phyloP scores from a whole-genome alignment of 2,797 vertebrate genomes.

The Myotis pilosus region DNA sequence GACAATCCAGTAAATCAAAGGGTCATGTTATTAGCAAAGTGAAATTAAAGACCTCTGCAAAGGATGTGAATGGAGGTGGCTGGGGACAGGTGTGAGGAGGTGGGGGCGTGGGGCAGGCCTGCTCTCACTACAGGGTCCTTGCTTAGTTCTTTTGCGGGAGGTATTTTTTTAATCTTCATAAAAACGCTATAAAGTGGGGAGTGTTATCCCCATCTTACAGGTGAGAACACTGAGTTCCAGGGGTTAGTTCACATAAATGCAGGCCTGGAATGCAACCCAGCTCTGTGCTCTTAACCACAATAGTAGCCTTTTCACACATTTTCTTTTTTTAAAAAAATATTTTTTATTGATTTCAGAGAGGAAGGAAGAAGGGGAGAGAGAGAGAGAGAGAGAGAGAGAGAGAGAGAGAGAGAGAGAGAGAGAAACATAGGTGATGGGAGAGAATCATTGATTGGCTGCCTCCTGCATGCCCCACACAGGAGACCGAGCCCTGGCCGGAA shows the following conservation, averaged over 20 bases:
- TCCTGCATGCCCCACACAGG: too few relatives aligned
- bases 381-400: too few relatives aligned
- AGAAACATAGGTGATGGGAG: too few relatives aligned
- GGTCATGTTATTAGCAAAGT: slow-evolving; percentile 67
- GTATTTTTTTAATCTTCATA: neutral
- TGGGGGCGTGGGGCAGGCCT: accelerated
- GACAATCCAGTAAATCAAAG: slow-evolving; percentile 78
- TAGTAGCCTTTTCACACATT: neutral
- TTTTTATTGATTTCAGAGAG: too few relatives aligned
- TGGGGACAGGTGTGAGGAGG: neutral
- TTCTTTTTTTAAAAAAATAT: neutral
- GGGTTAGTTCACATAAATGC: neutral
- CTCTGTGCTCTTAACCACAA: neutral
- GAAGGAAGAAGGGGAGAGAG: too few relatives aligned
- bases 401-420: too few relatives aligned
- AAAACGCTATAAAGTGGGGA: neutral
- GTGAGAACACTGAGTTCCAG: neutral
- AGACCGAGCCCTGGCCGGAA: too few relatives aligned
- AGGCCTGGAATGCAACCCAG: neutral
- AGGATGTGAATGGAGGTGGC: neutral
- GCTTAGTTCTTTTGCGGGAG: neutral
- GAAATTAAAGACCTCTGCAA: slow-evolving; percentile 75
- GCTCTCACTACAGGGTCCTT: too few relatives aligned
- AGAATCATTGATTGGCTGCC: too few relatives aligned
- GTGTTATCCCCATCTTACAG: neutral